Base-by-base conservation (phyloP, 2,797 vertebrate genomes). In the Potorous gilbertii region DNA sequence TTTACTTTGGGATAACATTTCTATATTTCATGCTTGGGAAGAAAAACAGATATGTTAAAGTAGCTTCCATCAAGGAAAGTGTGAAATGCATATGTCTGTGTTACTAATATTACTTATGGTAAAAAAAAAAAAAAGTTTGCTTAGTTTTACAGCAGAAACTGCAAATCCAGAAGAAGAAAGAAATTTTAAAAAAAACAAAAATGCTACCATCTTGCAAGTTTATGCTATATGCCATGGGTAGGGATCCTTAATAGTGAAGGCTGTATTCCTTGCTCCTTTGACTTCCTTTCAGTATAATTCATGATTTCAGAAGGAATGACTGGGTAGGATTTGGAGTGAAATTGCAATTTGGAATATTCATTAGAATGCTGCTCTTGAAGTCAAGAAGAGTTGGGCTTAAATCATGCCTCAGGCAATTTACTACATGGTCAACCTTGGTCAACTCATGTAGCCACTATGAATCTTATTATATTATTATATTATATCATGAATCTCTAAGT, bases 141-240 rank as follows among this genome's bases (percentile, higher is more conserved):
- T 91, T 94, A 92, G 34, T 97, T 95, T 95, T 95, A 90, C 94
- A 94, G 56, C 6, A 96, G 31, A 92, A 90, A 8, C 34, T 96
- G 3, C 90, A 96, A 97, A 55, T 56, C 4, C 27, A 62, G 29
- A 28, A 56, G 91, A 95, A 94, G 59, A 34, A 50, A 74, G 91
- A 59, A 93, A 21, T 56, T 54, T 52, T 90, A 28, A 94, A 91
- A 28, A 94, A 91, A 28, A 56, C 66, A 29, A 50, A 93, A 91
- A 27, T 66, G 56, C 3, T 91, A 21, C 18, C 46, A 3, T n/a
- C 34, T 50, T 66, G 62, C 4, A 31, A 54, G 40, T 92, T 81
- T 29, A 28, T 93, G 14, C 54, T 57, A 55, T 92, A 27, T 91
- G 21, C 18, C 81, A 28, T 2, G 90, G 87, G 66, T 12, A 93